Evolutionary conservation across 2,113 vertebrate species (phyloP).

Genomic region (Dendropsophus ebraccatus): DNA sequence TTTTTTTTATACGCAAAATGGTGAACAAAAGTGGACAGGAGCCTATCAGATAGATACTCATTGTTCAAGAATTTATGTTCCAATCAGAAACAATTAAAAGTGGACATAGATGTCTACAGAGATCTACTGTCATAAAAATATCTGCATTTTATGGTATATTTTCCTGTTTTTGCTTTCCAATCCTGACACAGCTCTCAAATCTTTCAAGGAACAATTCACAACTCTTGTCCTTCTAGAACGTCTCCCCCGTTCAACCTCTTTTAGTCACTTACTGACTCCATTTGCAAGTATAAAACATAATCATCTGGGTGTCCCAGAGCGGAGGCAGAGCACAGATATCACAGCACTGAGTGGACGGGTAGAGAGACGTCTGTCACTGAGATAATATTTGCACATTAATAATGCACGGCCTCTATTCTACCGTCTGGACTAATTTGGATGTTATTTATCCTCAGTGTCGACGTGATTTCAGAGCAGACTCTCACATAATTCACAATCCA

Average conservation of each 20-base stretch:
- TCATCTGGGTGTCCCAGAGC: conserved; percentile 26
- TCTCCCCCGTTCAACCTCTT: neutral
- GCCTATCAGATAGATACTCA: no score
- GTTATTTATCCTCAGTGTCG: conserved; percentile 43
- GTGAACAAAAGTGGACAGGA: no score
- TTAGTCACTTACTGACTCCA: conserved; percentile 25
- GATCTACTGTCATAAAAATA: neutral
- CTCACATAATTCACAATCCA: conserved; percentile 16
- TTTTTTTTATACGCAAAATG: no score
- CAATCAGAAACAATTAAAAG: no score
- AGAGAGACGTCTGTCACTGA: conserved; percentile 54
- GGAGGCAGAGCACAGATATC: conserved; percentile 24
- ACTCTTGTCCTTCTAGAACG: conserved; percentile 4
- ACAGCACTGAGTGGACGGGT: conserved; percentile 31
- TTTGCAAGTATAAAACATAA: conserved; percentile 49
- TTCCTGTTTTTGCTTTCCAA: neutral
- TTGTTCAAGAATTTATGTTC: no score
- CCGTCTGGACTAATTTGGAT: conserved; percentile 54
- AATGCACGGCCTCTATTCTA: conserved; percentile 43
- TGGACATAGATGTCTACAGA: neutral
- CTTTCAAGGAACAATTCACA: neutral
- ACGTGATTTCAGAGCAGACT: conserved; percentile 19
- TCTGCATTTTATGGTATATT: neutral
- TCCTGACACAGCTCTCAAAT: neutral
- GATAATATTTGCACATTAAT: conserved; percentile 59